phyloP scores from a whole-genome alignment of 2,888 invertebrate species.

The Aporophyla lueneburgensis region DNA sequence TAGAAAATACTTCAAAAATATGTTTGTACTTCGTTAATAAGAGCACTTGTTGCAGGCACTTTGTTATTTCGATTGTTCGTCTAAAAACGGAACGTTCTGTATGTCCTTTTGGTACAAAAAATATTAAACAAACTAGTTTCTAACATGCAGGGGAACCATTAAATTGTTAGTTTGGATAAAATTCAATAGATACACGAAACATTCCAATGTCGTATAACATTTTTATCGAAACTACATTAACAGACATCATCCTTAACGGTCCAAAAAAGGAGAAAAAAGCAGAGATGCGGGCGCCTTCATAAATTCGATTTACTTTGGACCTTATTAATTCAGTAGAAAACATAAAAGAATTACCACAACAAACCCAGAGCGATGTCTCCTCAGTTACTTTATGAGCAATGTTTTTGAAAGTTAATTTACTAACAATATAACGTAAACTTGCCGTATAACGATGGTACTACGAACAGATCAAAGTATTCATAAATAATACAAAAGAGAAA shows the following conservation, averaged over 20 bases:
- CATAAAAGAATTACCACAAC: constrained; percentile 37
- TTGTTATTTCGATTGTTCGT: constrained; percentile 77
- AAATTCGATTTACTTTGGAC: constrained; percentile 38
- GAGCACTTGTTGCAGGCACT: constrained; percentile 81
- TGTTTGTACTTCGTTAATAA: constrained; percentile 78
- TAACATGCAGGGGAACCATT: constrained; percentile 71
- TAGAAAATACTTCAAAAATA: constrained; percentile 69
- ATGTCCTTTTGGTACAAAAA: constrained; percentile 78
- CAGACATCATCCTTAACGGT: constrained; percentile 67
- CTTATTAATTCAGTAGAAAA: constrained; percentile 45
- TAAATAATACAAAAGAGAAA: constrained; percentile 43
- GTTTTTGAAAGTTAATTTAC: constrained; percentile 61
- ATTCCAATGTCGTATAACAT: constrained; percentile 66
- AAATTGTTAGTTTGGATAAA: constrained; percentile 63
- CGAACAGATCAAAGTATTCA: constrained; percentile 34
- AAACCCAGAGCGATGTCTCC: constrained; percentile 44
- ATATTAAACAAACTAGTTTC: constrained; percentile 60
- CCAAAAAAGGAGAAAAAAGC: constrained; percentile 62
- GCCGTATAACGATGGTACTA: constrained; percentile 23
- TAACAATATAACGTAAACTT: constrained; percentile 57
- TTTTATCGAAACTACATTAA: constrained; percentile 72
- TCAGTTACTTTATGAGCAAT: constrained; percentile 57
- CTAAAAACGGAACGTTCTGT: constrained; percentile 70
- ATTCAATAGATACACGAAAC: constrained; percentile 58
- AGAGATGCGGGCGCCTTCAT: constrained; percentile 72